Percentiles rank a stretch among this genome's conserved stretches.
These are phyloP conservation scores for Ceyx melanurus DNA, from an alignment of 2,113 vertebrate genomes.

Conservation along the genomic window DNA sequence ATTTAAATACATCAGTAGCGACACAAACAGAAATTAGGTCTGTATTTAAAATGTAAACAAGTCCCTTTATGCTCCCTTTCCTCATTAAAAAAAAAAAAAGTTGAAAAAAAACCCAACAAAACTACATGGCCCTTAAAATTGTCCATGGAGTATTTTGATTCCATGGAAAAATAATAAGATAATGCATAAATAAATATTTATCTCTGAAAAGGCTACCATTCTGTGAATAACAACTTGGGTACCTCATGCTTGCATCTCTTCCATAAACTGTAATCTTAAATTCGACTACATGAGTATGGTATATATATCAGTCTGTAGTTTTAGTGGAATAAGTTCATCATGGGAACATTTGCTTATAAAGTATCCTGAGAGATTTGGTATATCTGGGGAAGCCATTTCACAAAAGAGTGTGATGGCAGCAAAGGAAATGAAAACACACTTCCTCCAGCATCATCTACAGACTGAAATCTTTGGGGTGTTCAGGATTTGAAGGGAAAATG, in stretches of 20 bases:
- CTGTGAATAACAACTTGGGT: slow-evolving; percentile 1
- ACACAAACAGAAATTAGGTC: neutral
- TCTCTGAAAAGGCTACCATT: neutral
- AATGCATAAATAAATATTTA: slow-evolving; percentile 33
- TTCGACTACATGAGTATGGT: neutral
- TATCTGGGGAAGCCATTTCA: neutral
- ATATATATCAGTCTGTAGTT: neutral
- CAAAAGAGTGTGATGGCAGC: neutral
- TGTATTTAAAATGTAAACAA: neutral
- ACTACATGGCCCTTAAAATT: neutral
- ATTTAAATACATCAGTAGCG: neutral
- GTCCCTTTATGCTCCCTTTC: neutral
- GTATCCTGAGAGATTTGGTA: neutral
- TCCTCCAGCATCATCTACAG: neutral
- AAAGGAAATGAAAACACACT: neutral
- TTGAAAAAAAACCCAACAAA: neutral
- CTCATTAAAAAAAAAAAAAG: neutral
- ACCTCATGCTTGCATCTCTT: neutral
- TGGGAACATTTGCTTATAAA: neutral
- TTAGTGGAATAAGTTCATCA: neutral
- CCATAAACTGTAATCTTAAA: neutral
- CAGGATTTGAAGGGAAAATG: neutral
- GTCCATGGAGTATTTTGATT: slow-evolving; percentile 11
- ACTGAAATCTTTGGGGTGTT: neutral
- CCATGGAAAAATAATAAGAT: neutral